Conservation (phyloP, 1,140 invertebrate genomes). For the Drosophila paulistorum region DNA sequence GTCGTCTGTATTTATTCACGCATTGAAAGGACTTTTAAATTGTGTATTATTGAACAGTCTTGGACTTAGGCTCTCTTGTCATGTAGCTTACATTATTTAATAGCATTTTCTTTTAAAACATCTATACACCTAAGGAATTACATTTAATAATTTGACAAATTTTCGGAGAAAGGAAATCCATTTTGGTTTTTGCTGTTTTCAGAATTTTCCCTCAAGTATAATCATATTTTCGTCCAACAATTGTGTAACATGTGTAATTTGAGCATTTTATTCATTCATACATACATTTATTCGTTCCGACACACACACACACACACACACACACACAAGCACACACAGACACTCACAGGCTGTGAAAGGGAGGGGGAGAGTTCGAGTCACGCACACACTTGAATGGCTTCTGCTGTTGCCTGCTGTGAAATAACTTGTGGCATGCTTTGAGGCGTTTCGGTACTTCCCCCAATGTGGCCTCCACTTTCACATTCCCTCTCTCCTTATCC, state of each 20-base stretch:
- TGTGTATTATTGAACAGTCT: too few species aligned
- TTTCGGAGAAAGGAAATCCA: background rate
- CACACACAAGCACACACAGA: background rate
- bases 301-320: conserved; percentile 13
- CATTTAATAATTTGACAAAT: background rate
- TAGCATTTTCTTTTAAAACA: background rate
- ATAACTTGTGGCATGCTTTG: conserved; percentile 78
- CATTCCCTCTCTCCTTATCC: background rate
- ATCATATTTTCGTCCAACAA: conserved; percentile 71
- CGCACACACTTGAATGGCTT: conserved; percentile 28
- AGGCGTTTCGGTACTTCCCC: conserved; percentile 56
- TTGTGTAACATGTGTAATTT: conserved; percentile 79
- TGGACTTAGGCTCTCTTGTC: background rate
- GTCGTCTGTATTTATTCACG: too few species aligned
- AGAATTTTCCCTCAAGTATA: conserved; percentile 51
- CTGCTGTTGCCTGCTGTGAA: conserved; percentile 49
- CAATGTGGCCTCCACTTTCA: background rate
- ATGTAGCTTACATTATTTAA: background rate
- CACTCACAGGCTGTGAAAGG: background rate
- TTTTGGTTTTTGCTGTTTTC: conserved; percentile 19
- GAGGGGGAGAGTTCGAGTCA: background rate
- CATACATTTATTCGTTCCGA: conserved; percentile 53
- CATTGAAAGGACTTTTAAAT: too few species aligned
- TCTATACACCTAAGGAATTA: background rate
- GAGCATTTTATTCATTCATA: conserved; percentile 69